Evolutionary conservation across 1,140 invertebrate species (phyloP).

Genomic region (Calephelis virginiensis): DNA sequence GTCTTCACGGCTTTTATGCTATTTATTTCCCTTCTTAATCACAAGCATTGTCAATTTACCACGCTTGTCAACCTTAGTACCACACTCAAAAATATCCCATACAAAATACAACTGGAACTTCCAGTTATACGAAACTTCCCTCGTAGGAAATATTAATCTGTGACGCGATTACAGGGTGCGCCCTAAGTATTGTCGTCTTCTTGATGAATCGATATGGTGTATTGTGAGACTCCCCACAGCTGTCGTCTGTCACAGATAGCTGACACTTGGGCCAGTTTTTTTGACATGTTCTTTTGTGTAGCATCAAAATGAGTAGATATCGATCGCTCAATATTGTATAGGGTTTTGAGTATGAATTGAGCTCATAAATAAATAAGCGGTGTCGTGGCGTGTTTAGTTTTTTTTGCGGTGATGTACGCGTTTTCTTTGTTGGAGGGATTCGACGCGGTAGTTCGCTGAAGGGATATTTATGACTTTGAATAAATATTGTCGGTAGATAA

Average conservation of each 20-base stretch:
- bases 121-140: conserved; percentile 30
- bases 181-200: conserved; percentile 50
- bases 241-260: conserved; percentile 69
- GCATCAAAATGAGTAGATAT: conserved; percentile 67
- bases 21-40: conserved; percentile 71
- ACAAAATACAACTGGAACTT: conserved; percentile 22
- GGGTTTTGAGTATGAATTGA: conserved; percentile 64
- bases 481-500: conserved; percentile 48
- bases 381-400: conserved; percentile 68
- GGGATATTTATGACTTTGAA: conserved; percentile 56
- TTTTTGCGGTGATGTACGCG: conserved; percentile 57
- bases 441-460: conserved; percentile 49
- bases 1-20: conserved; percentile 64
- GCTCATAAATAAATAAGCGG: conserved; percentile 75
- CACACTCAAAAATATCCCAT: conserved; percentile 39
- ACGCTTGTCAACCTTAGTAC: conserved; percentile 54
- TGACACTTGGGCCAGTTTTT: conserved; percentile 70
- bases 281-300: conserved; percentile 60
- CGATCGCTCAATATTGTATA: conserved; percentile 68
- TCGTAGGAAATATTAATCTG: conserved; percentile 37
- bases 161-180: conserved; percentile 46
- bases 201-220: conserved; percentile 66
- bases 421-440: conserved; percentile 60
- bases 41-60: conserved; percentile 65
- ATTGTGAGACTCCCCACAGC: conserved; percentile 66